A percentile compares a stretch with the other conserved stretches of the same genome.
phyloP scores from a whole-genome alignment of 2,797 vertebrate species.

The Hipposideros larvatus region DNA sequence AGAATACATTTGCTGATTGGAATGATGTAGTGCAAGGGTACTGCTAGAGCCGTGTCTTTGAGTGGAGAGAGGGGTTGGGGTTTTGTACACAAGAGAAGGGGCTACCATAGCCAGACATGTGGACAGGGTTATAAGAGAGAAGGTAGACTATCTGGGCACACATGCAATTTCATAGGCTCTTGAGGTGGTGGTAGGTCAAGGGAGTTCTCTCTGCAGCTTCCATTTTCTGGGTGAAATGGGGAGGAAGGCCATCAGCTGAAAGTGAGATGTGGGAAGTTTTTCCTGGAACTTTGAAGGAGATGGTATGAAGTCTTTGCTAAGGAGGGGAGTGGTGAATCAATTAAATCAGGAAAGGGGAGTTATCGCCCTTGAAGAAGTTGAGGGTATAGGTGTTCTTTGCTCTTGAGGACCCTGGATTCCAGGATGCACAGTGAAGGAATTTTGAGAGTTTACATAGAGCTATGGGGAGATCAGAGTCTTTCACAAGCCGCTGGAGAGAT shows the following conservation, averaged over 20 bases:
- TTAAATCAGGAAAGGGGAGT: background rate
- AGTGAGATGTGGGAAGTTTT: background rate
- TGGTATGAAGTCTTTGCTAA: background rate
- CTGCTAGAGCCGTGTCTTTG: background rate
- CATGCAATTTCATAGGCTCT: background rate
- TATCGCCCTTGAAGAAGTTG: background rate
- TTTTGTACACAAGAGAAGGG: background rate
- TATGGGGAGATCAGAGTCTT: background rate
- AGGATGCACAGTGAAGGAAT: background rate
- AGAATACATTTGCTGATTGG: background rate
- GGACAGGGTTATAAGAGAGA: background rate
- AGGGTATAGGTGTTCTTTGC: background rate
- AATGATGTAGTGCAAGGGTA: background rate
- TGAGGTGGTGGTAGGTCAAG: background rate
- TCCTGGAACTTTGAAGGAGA: background rate
- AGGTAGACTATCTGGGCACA: background rate
- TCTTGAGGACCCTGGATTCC: background rate
- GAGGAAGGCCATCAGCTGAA: background rate
- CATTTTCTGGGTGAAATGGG: background rate
- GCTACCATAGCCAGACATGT: background rate
- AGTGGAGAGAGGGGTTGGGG: background rate
- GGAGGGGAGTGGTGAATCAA: background rate
- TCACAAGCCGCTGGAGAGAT: background rate
- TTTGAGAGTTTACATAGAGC: background rate
- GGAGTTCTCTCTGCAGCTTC: background rate